Conservation (phyloP, 2,797 vertebrate species). For the Cyclura pinguis region DNA sequence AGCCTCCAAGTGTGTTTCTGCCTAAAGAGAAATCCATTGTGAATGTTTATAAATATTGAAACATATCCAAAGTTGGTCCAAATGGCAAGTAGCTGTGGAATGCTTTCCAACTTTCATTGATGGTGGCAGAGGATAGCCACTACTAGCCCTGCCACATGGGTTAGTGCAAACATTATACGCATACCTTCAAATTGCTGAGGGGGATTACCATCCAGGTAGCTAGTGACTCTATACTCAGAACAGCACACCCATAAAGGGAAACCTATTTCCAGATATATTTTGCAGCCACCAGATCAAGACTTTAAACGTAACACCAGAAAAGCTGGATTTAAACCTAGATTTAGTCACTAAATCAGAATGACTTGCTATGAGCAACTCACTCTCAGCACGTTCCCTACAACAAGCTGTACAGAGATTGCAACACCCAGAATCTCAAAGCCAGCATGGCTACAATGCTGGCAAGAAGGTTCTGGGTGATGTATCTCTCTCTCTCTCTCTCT, state of each 20-base stretch:
- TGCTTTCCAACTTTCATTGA: not conserved
- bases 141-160: not conserved
- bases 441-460: not conserved
- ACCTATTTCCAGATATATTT: not conserved
- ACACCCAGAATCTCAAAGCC: not conserved
- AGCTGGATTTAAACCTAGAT: constrained; percentile 3
- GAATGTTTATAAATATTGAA: not conserved
- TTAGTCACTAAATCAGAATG: not conserved
- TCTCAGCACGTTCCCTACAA: not conserved
- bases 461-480: not conserved
- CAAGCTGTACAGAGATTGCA: not conserved
- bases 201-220: not conserved
- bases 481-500: no score
- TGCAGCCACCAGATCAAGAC: not conserved
- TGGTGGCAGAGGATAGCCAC: not conserved
- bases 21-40: not conserved
- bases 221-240: not conserved
- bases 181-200: no score
- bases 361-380: not conserved
- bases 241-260: not conserved
- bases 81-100: not conserved
- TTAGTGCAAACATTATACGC: not conserved
- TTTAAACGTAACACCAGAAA: not conserved
- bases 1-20: not conserved
- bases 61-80: not conserved